These are phyloP conservation scores for Papio anubis DNA, from an alignment of 2,113 vertebrate genomes.

Conservation along the genomic window DNA sequence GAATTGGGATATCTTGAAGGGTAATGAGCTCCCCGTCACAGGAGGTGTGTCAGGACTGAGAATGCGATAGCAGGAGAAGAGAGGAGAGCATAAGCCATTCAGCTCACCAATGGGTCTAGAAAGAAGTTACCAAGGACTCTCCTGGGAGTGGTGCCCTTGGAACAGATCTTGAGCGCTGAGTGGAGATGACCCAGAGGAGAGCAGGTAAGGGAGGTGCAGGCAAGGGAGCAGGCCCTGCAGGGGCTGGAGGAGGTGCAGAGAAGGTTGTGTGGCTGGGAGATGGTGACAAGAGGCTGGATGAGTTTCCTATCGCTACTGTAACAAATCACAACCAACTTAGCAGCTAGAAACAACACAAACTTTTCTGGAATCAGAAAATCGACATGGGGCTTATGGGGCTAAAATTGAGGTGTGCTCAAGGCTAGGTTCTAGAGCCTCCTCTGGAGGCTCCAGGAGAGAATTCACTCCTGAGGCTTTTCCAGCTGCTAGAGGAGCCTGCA, in stretches of 20 bases:
- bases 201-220: background rate
- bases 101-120: background rate
- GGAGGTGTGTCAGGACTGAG: background rate
- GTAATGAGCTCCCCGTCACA: fast-evolving
- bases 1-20: too few relatives aligned
- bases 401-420: background rate
- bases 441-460: background rate
- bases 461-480: fast-evolving
- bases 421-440: background rate
- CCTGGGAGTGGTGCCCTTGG: fast-evolving
- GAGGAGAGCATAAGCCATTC: fast-evolving
- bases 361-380: too few relatives aligned
- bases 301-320: background rate
- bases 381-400: fast-evolving
- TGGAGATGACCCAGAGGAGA: background rate
- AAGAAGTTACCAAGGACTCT: fast-evolving
- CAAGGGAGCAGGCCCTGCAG: fast-evolving
- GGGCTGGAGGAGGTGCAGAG: background rate
- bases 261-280: too few relatives aligned
- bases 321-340: background rate
- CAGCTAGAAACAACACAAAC: background rate
- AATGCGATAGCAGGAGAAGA: fast-evolving
- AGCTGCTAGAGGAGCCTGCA: background rate
- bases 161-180: background rate
- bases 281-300: fast-evolving